A percentile compares a stretch with the other conserved stretches of the same genome.
Evolutionary conservation across 2,113 vertebrate species (phyloP).

Genomic region (Chaetodon auriga): DNA sequence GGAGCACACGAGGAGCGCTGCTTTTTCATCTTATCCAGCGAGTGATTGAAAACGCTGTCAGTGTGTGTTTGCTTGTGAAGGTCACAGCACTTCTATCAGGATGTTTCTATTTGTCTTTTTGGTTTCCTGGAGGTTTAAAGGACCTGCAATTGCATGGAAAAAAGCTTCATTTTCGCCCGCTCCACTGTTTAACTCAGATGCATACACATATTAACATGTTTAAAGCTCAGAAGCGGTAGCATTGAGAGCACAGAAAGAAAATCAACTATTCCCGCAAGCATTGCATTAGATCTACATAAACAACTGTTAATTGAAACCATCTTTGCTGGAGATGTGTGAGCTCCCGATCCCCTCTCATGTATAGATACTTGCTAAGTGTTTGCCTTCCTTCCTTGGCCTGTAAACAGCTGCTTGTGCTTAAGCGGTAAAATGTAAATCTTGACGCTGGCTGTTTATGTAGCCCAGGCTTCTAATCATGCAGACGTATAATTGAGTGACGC

Average conservation of each 20-base stretch:
- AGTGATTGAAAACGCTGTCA: conserved; percentile 63
- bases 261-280: conserved; percentile 49
- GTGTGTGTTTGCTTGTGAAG: conserved; percentile 57
- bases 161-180: conserved; percentile 8
- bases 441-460: conserved; percentile 86
- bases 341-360: conserved; percentile 42
- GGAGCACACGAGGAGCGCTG: conserved; percentile 22
- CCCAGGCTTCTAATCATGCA: conserved; percentile 88
- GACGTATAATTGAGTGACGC: conserved; percentile 86
- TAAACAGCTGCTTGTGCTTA: conserved; percentile 88
- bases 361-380: conserved; percentile 70
- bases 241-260: conserved; percentile 16
- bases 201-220: conserved; percentile 15
- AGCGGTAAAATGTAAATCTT: conserved; percentile 87
- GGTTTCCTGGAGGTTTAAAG: conserved; percentile 38
- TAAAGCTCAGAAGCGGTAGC: conserved; percentile 34
- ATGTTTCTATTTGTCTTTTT: conserved; percentile 39
- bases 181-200: conserved; percentile 6
- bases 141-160: conserved; percentile 13
- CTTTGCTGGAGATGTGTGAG: conserved; percentile 29
- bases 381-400: conserved; percentile 73
- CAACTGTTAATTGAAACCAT: conserved; percentile 60
- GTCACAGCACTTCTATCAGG: conserved; percentile 54
- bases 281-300: conserved; percentile 71
- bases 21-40: conserved; percentile 39